phyloP scores from a whole-genome alignment of 2,797 vertebrate genomes.

The Ceyx erithaca region DNA sequence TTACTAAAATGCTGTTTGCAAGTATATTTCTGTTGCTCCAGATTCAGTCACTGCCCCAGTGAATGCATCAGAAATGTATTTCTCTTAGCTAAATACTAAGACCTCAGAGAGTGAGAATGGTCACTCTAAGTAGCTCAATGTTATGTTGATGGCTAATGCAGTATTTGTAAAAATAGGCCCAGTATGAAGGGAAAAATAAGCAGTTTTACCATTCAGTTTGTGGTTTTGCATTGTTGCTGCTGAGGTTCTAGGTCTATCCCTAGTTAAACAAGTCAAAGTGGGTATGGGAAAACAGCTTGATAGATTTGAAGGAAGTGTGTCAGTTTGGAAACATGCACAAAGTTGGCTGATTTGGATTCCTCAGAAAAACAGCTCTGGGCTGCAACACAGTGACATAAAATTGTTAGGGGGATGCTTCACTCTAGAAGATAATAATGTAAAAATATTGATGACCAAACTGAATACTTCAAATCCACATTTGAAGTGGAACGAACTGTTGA shows the following conservation, averaged over 20 bases:
- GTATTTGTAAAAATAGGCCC: neutral
- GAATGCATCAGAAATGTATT: neutral
- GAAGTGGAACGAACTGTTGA: neutral
- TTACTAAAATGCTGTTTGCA: neutral
- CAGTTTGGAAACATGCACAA: neutral
- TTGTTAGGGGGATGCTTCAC: neutral
- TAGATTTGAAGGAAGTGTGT: neutral
- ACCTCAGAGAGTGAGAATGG: neutral
- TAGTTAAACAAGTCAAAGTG: neutral
- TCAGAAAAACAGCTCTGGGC: neutral
- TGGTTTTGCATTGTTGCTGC: neutral
- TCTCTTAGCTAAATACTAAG: neutral
- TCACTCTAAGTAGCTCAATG: neutral
- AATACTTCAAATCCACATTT: neutral
- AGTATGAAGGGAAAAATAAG: neutral
- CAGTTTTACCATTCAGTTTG: neutral
- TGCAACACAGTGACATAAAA: neutral
- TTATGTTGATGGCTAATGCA: neutral
- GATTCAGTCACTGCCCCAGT: neutral
- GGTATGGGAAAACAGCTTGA: neutral
- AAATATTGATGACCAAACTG: neutral
- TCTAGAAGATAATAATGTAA: accelerated
- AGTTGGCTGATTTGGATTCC: neutral
- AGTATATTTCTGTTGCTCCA: neutral
- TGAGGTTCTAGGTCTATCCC: neutral